Evolutionary conservation across 2,797 vertebrate genomes (phyloP).

Genomic region (Odontamblyopus rebecca): DNA sequence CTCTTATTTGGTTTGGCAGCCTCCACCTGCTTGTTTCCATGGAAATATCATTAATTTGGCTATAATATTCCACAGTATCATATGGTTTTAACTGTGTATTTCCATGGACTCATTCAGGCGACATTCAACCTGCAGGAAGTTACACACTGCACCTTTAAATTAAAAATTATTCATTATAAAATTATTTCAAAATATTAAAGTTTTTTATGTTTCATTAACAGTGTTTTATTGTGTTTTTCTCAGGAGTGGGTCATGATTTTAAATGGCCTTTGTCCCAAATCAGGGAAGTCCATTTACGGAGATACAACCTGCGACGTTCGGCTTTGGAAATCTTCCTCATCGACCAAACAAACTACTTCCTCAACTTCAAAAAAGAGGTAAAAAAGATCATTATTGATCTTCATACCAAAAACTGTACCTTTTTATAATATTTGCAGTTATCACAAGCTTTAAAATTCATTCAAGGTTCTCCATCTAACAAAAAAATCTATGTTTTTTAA

Average conservation of each 20-base stretch:
- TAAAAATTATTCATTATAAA: not conserved
- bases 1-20: too few relatives aligned
- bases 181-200: not conserved
- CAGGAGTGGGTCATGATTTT: conserved; percentile 93
- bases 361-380: conserved; percentile 97
- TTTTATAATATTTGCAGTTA: too few relatives aligned
- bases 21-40: too few relatives aligned
- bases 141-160: too few relatives aligned
- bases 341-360: conserved; percentile 96
- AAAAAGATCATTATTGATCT: not conserved
- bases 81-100: too few relatives aligned
- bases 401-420: not conserved
- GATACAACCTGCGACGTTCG: conserved; percentile 93
- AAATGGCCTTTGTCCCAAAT: conserved; percentile 95
- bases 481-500: too few relatives aligned
- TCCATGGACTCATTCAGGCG: too few relatives aligned
- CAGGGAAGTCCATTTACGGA: conserved; percentile 90
- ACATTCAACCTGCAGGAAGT: too few relatives aligned
- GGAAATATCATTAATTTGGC: too few relatives aligned
- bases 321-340: conserved; percentile 97
- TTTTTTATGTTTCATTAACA: not conserved
- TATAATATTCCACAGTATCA: too few relatives aligned
- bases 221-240: not conserved
- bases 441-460: too few relatives aligned
- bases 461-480: too few relatives aligned